Evolutionary conservation across 2,797 vertebrate species (phyloP), one percentile per base, ranked within the genome.

Genomic region (Hipposideros larvatus): DNA sequence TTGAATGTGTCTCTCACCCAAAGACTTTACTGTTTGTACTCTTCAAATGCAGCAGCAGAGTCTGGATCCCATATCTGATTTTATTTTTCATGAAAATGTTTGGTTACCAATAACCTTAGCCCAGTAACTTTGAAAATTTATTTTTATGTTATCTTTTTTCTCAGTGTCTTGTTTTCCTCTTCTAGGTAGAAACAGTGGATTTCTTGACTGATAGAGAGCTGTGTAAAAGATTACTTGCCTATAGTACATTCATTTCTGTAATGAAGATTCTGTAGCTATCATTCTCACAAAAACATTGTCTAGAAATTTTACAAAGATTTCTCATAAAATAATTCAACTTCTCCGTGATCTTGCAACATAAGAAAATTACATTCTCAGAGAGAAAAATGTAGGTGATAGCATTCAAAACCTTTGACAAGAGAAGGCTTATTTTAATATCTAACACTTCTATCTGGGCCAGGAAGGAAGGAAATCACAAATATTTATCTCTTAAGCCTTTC

Each of bases 1-100:
- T 90, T 91, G 43, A 66, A 68, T 87, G 57, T 93, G 3, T 26
- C 78, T 95, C 1, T 77, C 84, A 51, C 11, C 8, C 28, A 68
- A 43, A 77, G 37, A 77, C 78, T 65, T 94, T 87, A 34, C 19
- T 41, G 11, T 74, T 55, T 79, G 0, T 31, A 51, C 65, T 92
- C 71, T 94, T 87, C 41, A 95, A 34, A 71, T 93, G 71, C 28
- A 66, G 21, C 18, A 57, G 68, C 59, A 84, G 55, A 74, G 59
- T 89, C 41, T 75, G 7, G 22, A 59, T 87, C 31, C 53, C 65
- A 31, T 87, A n/a, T 84, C 57, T 79, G 70, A 37, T 94, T 95
- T 91, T 95, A 37, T 84, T 78, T 87, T 73, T 78, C 55, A 66
- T 91, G 19, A 73, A 92, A 79, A 79, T 94, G 5, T 78, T 92